Percentiles rank a stretch among this genome's conserved stretches.
These are phyloP conservation scores for Ochotona curzoniae DNA, from an alignment of 2,113 vertebrate species.

Conservation along the genomic window DNA sequence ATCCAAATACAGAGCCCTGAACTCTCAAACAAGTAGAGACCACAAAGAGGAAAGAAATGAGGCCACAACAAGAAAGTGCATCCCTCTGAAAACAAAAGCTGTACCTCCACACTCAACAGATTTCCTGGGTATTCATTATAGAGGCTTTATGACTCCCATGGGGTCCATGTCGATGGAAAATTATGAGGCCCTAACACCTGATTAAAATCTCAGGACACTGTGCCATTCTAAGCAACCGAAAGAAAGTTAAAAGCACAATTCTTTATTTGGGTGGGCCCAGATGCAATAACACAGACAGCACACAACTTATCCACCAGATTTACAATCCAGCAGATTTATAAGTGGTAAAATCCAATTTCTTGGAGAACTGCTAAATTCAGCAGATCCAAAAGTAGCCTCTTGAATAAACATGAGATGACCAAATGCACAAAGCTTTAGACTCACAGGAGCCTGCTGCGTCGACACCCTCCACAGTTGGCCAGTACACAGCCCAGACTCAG, in stretches of 20 bases:
- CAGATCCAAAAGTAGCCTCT: background rate
- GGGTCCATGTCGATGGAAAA: background rate
- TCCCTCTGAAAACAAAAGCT: rapidly evolving
- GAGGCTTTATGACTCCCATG: background rate
- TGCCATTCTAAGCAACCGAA: background rate
- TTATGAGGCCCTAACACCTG: background rate
- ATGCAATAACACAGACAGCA: background rate
- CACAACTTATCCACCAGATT: background rate
- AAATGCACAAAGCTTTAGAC: background rate
- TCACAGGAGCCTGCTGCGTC: background rate
- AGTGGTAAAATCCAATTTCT: background rate
- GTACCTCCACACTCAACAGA: too few species aligned
- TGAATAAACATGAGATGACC: background rate
- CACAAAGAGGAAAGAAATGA: background rate
- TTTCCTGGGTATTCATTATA: background rate
- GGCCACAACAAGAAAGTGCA: background rate
- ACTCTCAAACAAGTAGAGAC: background rate
- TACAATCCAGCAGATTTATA: background rate
- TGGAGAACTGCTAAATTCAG: background rate
- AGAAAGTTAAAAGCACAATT: background rate
- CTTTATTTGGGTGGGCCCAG: background rate
- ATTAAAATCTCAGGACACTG: background rate
- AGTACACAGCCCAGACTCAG: background rate
- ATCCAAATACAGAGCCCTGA: background rate
- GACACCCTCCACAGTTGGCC: rapidly evolving